Conservation (phyloP, 2,797 vertebrate genomes). For the Pelobates cultripes region DNA sequence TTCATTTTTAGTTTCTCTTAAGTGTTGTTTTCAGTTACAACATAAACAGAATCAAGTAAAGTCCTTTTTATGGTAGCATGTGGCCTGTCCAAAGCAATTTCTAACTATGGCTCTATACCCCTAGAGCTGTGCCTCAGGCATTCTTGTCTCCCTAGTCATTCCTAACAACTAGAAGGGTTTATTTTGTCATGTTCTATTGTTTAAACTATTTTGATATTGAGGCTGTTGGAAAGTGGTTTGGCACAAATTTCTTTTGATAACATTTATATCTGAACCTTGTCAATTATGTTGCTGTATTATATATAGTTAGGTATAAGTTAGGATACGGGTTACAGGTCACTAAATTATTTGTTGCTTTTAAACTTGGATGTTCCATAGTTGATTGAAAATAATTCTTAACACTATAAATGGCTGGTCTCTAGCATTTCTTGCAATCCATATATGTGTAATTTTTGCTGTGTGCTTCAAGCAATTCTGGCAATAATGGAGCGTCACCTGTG, state of each 20-base stretch:
- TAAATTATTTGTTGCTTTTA: too few relatives aligned
- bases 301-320: neutral
- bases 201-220: conserved; percentile 53
- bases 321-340: too few relatives aligned
- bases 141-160: conserved; percentile 50
- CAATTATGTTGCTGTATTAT: too few relatives aligned
- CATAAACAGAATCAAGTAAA: conserved; percentile 23
- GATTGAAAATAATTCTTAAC: too few relatives aligned
- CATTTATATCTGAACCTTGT: neutral
- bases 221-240: conserved; percentile 16
- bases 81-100: conserved; percentile 53
- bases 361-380: too few relatives aligned
- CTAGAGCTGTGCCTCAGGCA: conserved; percentile 58
- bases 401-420: too few relatives aligned
- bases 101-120: conserved; percentile 46
- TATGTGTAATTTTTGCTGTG: too few relatives aligned
- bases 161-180: conserved; percentile 44
- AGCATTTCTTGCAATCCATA: too few relatives aligned
- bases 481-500: too few relatives aligned
- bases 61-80: conserved; percentile 9
- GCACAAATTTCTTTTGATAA: conserved; percentile 22
- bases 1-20: neutral
- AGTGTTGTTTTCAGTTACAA: conserved; percentile 12
- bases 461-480: too few relatives aligned
- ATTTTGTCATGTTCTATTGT: conserved; percentile 58